phyloP scores from a whole-genome alignment of 2,888 invertebrate species.

The Macrophya alboannulata region DNA sequence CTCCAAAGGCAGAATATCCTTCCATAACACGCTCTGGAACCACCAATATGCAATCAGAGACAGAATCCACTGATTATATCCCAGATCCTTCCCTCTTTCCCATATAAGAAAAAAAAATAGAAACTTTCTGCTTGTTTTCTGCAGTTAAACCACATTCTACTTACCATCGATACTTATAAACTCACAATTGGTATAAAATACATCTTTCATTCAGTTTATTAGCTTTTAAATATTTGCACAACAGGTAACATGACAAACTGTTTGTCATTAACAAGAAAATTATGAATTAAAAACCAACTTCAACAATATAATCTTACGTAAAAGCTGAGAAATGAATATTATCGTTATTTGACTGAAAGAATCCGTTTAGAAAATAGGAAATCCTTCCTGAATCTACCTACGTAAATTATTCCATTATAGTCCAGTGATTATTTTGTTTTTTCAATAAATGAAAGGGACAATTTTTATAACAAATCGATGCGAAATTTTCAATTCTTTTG shows the following conservation, averaged over 20 bases:
- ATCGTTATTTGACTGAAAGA: neutral
- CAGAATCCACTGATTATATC: slow-evolving; percentile 37
- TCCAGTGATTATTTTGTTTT: slow-evolving; percentile 1
- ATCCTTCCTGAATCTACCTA: neutral
- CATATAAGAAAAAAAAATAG: slow-evolving; percentile 45
- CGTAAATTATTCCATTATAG: neutral
- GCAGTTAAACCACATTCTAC: slow-evolving; percentile 63
- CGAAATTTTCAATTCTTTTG: neutral
- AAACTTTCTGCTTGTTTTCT: slow-evolving; percentile 48
- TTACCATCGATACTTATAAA: slow-evolving; percentile 61
- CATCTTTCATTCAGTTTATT: slow-evolving; percentile 16
- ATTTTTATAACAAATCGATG: neutral
- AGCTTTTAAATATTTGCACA: slow-evolving; percentile 16
- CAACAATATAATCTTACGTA: neutral
- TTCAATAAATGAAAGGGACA: neutral
- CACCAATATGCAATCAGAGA: slow-evolving; percentile 54
- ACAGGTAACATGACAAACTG: neutral
- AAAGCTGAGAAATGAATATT: neutral
- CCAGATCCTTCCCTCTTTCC: slow-evolving; percentile 55
- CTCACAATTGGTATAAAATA: slow-evolving; percentile 12
- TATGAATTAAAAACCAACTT: neutral
- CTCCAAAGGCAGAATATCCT: slow-evolving; percentile 58
- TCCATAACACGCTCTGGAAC: slow-evolving; percentile 67
- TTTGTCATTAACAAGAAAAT: neutral
- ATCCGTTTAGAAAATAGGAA: neutral